Conservation (phyloP, 2,888 invertebrate species). For the Himalopsyche tibetana region DNA sequence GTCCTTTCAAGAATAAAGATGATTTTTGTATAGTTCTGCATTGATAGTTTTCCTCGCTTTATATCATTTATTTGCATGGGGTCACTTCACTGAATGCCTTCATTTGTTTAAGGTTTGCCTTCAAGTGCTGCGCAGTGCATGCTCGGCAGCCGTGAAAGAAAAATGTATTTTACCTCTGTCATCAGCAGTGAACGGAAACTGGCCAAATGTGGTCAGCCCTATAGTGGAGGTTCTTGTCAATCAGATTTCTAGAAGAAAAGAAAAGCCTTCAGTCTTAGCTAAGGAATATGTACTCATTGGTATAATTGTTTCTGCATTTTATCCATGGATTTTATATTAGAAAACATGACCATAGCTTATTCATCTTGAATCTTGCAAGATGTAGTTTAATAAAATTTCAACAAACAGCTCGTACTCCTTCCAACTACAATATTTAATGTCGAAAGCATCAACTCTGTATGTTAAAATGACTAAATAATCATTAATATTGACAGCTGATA, state of each 20-base stretch:
- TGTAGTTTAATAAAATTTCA: too few relatives aligned
- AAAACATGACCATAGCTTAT: too few relatives aligned
- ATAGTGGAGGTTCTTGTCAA: constrained; percentile 51
- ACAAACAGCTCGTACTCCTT: too few relatives aligned
- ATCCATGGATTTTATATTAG: too few relatives aligned
- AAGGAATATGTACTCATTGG: constrained; percentile 56
- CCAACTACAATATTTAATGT: too few relatives aligned
- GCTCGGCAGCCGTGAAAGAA: constrained; percentile 51
- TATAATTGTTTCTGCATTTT: not conserved
- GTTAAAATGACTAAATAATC: too few relatives aligned
- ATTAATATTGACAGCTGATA: too few relatives aligned
- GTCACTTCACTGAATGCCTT: not conserved
- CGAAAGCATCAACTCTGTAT: too few relatives aligned
- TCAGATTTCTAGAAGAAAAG: constrained; percentile 50
- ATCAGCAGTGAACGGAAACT: constrained; percentile 47
- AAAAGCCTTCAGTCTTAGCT: constrained; percentile 56
- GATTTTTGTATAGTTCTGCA: too few relatives aligned
- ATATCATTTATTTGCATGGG: not conserved
- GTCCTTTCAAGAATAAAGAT: too few relatives aligned
- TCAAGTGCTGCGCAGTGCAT: constrained; percentile 54
- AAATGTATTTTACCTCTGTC: constrained; percentile 44
- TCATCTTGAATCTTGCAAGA: too few relatives aligned
- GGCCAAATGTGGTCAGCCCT: constrained; percentile 44
- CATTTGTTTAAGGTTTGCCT: constrained; percentile 52
- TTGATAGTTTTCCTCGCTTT: not conserved